Conservation (phyloP, 2,888 invertebrate species). For the Epistrophe grossulariae region DNA sequence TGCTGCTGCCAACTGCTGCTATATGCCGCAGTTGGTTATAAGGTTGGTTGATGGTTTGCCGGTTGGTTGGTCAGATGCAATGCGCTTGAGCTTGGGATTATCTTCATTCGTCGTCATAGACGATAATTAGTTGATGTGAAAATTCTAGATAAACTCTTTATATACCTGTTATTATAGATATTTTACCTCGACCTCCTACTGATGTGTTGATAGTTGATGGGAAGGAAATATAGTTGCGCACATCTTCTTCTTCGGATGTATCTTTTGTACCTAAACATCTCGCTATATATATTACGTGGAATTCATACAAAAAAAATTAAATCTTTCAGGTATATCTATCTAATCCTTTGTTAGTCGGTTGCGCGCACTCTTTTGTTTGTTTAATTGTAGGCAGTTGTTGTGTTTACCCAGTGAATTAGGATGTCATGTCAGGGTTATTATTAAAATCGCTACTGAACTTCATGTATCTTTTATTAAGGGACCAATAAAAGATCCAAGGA, state of each 20-base stretch:
- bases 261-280: constrained; percentile 15
- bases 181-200: not conserved
- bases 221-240: constrained; percentile 13
- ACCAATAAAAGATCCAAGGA: not conserved
- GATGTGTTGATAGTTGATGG: not conserved
- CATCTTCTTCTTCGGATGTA: constrained; percentile 12
- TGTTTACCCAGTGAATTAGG: constrained; percentile 63
- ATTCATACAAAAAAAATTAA: constrained; percentile 46
- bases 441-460: constrained; percentile 43
- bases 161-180: not conserved
- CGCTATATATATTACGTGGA: constrained; percentile 43
- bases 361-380: constrained; percentile 43
- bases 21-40: constrained; percentile 21
- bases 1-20: not conserved
- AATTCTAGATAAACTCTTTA: constrained; percentile 67
- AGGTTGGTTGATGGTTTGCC: constrained; percentile 11
- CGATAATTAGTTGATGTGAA: constrained; percentile 71
- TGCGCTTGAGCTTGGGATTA: constrained; percentile 35
- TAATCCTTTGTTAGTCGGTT: constrained; percentile 37
- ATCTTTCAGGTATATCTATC: constrained; percentile 40
- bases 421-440: constrained; percentile 50
- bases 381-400: constrained; percentile 57
- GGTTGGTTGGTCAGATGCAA: constrained; percentile 14
- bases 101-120: constrained; percentile 40
- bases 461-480: not conserved